phyloP scores from a whole-genome alignment of 37 sponge, comb jelly and placozoan species.

The Spongilla lacustris region DNA sequence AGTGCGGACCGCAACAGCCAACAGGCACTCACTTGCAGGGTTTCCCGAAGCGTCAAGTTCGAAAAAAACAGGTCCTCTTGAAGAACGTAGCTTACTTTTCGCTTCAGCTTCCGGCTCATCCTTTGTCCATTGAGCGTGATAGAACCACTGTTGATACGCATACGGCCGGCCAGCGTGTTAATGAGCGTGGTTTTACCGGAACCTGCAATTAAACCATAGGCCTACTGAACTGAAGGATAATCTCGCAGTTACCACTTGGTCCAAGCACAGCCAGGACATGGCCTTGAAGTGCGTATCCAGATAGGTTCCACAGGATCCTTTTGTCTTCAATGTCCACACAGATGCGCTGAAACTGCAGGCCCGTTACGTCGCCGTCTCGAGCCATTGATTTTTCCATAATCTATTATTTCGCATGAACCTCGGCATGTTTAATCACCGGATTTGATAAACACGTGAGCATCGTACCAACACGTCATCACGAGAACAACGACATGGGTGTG shows the following conservation, averaged over 20 bases:
- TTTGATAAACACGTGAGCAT: neutral
- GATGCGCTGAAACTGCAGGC: slow-evolving; percentile 47
- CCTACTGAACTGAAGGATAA: too few relatives aligned
- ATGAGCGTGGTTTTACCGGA: slow-evolving; percentile 88
- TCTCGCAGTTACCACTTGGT: slow-evolving; percentile 86
- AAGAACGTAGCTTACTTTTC: slow-evolving; percentile 80
- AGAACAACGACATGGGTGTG: neutral
- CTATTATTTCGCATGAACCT: too few relatives aligned
- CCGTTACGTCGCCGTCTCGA: neutral
- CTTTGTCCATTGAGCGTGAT: slow-evolving; percentile 51
- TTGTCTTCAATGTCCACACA: slow-evolving; percentile 60
- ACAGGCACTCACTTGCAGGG: slow-evolving; percentile 42
- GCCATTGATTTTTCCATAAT: neutral
- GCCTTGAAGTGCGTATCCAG: slow-evolving; percentile 54
- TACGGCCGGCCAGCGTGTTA: slow-evolving; percentile 74
- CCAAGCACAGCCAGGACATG: slow-evolving; percentile 85
- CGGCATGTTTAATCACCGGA: neutral
- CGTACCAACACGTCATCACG: neutral
- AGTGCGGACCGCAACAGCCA: neutral
- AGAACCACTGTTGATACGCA: slow-evolving; percentile 32
- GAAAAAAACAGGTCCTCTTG: slow-evolving; percentile 88
- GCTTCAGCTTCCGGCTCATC: slow-evolving; percentile 52
- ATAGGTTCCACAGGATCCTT: slow-evolving; percentile 59
- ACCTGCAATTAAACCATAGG: slow-evolving; percentile 32
- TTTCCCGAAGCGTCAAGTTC: slow-evolving; percentile 81